Base-by-base conservation (phyloP, 2,113 vertebrate genomes). In the Todiramphus saurophagus region DNA sequence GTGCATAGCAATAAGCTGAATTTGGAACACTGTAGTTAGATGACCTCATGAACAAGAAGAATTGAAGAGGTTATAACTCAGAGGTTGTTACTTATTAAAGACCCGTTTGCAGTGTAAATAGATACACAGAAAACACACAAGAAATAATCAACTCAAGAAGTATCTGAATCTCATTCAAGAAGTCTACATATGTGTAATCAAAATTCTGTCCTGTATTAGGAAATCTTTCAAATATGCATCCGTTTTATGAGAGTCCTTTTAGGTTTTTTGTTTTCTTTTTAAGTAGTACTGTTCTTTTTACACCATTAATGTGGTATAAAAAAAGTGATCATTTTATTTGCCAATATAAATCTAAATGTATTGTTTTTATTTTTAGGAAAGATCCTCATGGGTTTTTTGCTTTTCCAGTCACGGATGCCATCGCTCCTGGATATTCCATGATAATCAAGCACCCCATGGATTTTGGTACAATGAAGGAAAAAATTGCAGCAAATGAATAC, bases 401-500 rank as follows among this genome's bases (percentile, higher is more conserved):
- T 82, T 99, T 99, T 97, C 99, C 99, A 50, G 99, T 99, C 75
- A 99, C 99, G 4, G 99, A 99, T 94, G 99, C 99, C 14, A 99
- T 99, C 24, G 99, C 99, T 82, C 99, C 99, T 19, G 99, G 99
- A 37, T 99, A 99, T 97, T 99, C 99, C 37, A 98, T 99, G 97
- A 99, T 99, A 96, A 99, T 99, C 97, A 99, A 99, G 68, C 99
- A 99, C 94, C 99, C 99, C 2, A 99, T 99, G 99, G 99, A 99
- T 95, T 99, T 99, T 95, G 99, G 99, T 96, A 99, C 99, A 0
- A 99, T 99, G 99, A 99, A 99, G 90, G 99, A 99, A 96, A 99
- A 99, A 97, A 99, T 99, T 27, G 86, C 93, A 62, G 98, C 98
- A n/a, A 99, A 99, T 12, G 99, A 99, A 19, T 99, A 99, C 96